Conservation (phyloP, 1,140 invertebrate genomes). For the Papilio helenus region DNA sequence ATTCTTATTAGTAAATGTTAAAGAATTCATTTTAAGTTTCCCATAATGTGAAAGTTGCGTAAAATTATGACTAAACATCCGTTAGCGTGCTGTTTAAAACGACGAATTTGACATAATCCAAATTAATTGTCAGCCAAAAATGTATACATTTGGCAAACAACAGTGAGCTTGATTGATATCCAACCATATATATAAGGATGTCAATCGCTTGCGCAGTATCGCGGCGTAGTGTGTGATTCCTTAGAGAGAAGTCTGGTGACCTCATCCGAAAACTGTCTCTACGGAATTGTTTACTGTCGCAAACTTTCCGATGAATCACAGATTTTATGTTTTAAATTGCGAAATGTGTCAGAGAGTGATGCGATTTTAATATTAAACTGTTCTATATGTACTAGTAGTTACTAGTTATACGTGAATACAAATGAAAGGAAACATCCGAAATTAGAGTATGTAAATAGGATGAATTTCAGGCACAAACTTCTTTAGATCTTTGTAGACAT, state of each 20-base stretch:
- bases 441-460: too few relatives aligned
- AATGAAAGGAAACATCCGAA: not conserved
- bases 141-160: slow-evolving; percentile 1
- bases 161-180: slow-evolving; percentile 14
- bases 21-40: too few relatives aligned
- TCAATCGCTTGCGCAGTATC: slow-evolving; percentile 27
- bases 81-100: not conserved
- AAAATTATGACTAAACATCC: slow-evolving; percentile 4
- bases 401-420: not conserved
- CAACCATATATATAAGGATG: slow-evolving; percentile 31
- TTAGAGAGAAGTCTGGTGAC: slow-evolving; percentile 16
- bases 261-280: slow-evolving; percentile 32
- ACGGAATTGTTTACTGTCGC: slow-evolving; percentile 26
- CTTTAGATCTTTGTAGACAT: too few relatives aligned
- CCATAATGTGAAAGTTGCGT: not conserved
- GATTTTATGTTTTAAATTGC: slow-evolving; percentile 28
- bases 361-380: not conserved
- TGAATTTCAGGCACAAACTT: not conserved
- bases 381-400: not conserved
- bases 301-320: slow-evolving; percentile 30
- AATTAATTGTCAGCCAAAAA: slow-evolving; percentile 25
- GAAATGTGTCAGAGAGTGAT: slow-evolving; percentile 29
- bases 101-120: slow-evolving; percentile 10
- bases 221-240: slow-evolving; percentile 2
- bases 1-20: too few relatives aligned